phyloP scores from a whole-genome alignment of 1,140 invertebrate genomes.

The Probaryconus sp. region DNA sequence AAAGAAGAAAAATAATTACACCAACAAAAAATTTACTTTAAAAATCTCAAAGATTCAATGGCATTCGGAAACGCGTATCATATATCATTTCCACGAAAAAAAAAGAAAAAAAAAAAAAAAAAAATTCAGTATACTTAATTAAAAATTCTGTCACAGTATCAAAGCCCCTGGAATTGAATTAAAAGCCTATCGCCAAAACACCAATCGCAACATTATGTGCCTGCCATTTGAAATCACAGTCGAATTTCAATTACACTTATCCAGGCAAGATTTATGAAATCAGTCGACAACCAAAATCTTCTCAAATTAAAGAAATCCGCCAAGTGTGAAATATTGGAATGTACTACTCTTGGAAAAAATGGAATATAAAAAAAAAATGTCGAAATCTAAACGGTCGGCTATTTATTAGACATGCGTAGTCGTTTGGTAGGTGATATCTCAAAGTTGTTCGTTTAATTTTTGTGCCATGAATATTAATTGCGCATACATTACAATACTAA shows the following conservation, averaged over 20 bases:
- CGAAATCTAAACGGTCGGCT: conserved; percentile 3
- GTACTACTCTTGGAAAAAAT: not conserved
- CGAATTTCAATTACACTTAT: conserved; percentile 45
- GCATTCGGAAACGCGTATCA: too few species aligned
- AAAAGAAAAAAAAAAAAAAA: too few species aligned
- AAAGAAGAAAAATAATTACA: too few species aligned
- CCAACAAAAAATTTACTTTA: too few species aligned
- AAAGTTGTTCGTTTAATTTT: conserved; percentile 38
- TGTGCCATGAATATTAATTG: conserved; percentile 44
- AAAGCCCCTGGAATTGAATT: conserved; percentile 43
- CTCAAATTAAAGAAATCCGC: conserved; percentile 14
- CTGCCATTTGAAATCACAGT: conserved; percentile 32
- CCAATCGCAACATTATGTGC: conserved; percentile 34
- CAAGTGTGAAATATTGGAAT: conserved; percentile 20
- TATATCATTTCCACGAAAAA: too few species aligned
- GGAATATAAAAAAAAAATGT: not conserved
- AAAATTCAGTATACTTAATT: conserved; percentile 44
- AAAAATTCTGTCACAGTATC: conserved; percentile 34
- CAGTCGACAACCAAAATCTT: not conserved
- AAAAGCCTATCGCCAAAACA: conserved; percentile 27
- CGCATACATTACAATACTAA: conserved; percentile 61
- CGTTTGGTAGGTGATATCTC: conserved; percentile 22
- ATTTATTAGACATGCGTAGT: conserved; percentile 34
- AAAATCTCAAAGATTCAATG: too few species aligned
- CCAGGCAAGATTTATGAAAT: conserved; percentile 37